Percentiles rank a stretch among this genome's conserved stretches.
phyloP scores from a whole-genome alignment of 92 coral and sea anemone species.

The Chrysogorgia sp. region DNA sequence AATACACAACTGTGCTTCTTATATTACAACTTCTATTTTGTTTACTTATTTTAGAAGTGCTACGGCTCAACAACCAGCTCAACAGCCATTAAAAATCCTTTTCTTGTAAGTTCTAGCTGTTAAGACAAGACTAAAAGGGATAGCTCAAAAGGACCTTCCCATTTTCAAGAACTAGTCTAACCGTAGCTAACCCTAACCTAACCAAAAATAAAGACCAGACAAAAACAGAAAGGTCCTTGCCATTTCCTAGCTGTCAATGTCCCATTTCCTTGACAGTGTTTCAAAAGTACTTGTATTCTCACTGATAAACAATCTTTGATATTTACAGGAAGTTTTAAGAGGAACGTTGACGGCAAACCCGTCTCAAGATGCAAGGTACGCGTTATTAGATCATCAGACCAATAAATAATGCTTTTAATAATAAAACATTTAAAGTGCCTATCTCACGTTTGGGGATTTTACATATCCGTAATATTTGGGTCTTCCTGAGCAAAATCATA shows the following conservation, averaged over 20 bases:
- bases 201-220: no score
- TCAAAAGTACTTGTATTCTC: background rate
- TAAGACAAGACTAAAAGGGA: background rate
- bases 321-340: conserved; percentile 68
- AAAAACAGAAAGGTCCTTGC: no score
- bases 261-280: background rate
- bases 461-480: no score
- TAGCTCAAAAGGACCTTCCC: no score
- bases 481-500: no score
- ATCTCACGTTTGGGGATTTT: no score
- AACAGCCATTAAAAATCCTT: conserved; percentile 76
- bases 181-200: no score
- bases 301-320: background rate
- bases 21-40: background rate
- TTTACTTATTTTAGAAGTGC: conserved; percentile 54
- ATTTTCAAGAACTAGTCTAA: background rate
- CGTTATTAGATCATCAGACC: background rate
- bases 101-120: conserved; percentile 63
- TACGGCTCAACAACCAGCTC: conserved; percentile 63
- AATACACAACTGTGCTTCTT: background rate
- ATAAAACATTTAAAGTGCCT: no score
- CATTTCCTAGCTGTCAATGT: no score
- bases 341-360: conserved; percentile 66
- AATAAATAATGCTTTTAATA: no score
- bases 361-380: conserved; percentile 62